Base-by-base conservation (phyloP, 2,113 vertebrate genomes). In the Datnioides undecimradiatus region DNA sequence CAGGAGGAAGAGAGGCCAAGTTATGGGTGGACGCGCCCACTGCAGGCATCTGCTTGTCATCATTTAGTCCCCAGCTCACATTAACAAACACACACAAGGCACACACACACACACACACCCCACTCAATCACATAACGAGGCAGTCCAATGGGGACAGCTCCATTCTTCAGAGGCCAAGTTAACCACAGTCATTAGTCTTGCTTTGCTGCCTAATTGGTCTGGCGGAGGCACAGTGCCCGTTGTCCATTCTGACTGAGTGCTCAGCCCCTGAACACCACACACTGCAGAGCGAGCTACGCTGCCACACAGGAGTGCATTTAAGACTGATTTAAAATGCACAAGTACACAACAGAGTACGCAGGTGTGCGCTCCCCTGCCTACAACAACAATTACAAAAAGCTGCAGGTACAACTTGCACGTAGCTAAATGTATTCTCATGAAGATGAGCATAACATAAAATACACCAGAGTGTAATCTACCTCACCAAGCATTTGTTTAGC, bases 181-280 rank as follows among this genome's bases (percentile, higher is more conserved):
- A 93, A 90, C 90, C 85, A 87, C 64, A 55, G 84, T 83, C 85
- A 93, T 93, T 94, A 92, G 91, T 93, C 91, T 92, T 89, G 91
- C 90, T 92, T 91, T 92, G 91, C 82, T 87, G 87, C 87, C 89
- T 93, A 93, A 92, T 94, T 94, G 92, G 91, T 88, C 88, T 78
- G 84, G 84, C 68, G 57, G 88, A 90, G 85, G 86, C 82, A 70
- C 63, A 40, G 69, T 29, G 85, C 78, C 87, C 49, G 72, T 69
- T 87, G 89, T 90, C 91, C 90, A 84, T 68, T 71, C 88, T 88
- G 86, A 88, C 87, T 71, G 76, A 91, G 85, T 72, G 41, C 70
- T 64, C 49, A 29, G 52, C 54, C 64, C 63, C 73, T 34, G 25
- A 69, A 67, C 76, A 52, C 29, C 11, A 52, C 80, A 63, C 49